phyloP scores from a whole-genome alignment of 2,113 vertebrate genomes.

The Apteryx owenii region DNA sequence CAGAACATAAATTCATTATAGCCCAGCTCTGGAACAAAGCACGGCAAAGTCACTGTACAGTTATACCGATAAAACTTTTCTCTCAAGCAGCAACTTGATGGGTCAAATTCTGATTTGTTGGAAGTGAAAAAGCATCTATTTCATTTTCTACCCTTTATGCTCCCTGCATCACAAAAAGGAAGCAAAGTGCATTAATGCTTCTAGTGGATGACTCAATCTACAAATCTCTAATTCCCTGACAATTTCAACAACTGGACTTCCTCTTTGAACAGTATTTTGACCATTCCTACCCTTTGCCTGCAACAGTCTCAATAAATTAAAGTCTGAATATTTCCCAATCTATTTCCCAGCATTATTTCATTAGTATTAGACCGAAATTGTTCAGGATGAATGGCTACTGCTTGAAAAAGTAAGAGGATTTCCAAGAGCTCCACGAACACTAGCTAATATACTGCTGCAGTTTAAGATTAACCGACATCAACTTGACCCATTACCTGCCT shows the following conservation, averaged over 20 bases:
- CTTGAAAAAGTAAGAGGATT: constrained; percentile 3
- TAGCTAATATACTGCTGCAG: background rate
- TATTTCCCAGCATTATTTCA: constrained; percentile 2
- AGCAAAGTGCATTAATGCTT: background rate
- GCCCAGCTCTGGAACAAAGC: background rate
- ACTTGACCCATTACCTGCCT: constrained; percentile 25
- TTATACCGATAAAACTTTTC: background rate
- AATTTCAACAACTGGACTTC: background rate
- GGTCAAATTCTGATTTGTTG: background rate
- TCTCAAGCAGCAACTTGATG: background rate
- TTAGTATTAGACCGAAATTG: background rate
- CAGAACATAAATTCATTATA: background rate
- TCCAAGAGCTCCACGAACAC: background rate
- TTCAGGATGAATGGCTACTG: background rate
- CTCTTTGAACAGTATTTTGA: background rate
- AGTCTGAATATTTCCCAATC: constrained; percentile 5
- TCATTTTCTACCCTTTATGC: background rate
- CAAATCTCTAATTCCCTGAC: background rate
- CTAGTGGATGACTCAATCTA: background rate
- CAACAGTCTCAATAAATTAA: background rate
- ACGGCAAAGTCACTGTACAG: background rate
- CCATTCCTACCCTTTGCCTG: background rate
- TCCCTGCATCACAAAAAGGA: background rate
- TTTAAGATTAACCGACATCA: constrained; percentile 47
- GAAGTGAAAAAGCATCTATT: background rate